Evolutionary conservation across 1,140 invertebrate genomes (phyloP).

Genomic region (Aphis gossypii): DNA sequence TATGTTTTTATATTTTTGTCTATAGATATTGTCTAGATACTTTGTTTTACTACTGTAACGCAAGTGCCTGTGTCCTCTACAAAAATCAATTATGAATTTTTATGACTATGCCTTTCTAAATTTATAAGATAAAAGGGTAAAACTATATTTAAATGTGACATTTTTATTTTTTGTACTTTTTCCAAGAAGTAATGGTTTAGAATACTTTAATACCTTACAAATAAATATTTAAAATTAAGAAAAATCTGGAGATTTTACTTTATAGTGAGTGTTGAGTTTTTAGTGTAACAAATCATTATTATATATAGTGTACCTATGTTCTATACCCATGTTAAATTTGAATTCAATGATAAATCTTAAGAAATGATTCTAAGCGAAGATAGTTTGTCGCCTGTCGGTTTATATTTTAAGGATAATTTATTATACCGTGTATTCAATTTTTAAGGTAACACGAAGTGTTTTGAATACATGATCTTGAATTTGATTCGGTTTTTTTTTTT

Average conservation of each 20-base stretch:
- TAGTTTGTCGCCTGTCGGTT: too few species aligned
- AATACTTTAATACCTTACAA: not conserved
- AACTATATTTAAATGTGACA: not conserved
- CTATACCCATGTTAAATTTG: not conserved
- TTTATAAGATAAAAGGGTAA: not conserved
- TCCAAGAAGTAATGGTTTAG: not conserved
- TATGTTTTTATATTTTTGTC: not conserved
- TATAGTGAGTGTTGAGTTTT: not conserved
- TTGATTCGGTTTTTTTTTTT: too few species aligned
- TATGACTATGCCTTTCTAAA: not conserved
- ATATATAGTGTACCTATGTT: not conserved
- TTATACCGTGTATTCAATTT: too few species aligned
- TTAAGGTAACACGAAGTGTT: too few species aligned
- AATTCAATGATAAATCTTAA: not conserved
- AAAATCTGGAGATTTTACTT: not conserved
- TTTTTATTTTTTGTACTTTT: not conserved
- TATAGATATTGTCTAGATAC: not conserved
- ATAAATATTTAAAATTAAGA: not conserved
- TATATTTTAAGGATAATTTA: too few species aligned
- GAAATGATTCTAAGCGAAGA: too few species aligned
- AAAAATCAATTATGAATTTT: constrained; percentile 26
- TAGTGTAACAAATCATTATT: not conserved
- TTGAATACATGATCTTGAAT: too few species aligned
- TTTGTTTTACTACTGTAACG: not conserved
- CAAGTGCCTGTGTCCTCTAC: not conserved